Percentiles rank a stretch among this genome's conserved stretches.
These are phyloP conservation scores for Centropus unirufus DNA, from an alignment of 2,113 vertebrate genomes.

Conservation along the genomic window DNA sequence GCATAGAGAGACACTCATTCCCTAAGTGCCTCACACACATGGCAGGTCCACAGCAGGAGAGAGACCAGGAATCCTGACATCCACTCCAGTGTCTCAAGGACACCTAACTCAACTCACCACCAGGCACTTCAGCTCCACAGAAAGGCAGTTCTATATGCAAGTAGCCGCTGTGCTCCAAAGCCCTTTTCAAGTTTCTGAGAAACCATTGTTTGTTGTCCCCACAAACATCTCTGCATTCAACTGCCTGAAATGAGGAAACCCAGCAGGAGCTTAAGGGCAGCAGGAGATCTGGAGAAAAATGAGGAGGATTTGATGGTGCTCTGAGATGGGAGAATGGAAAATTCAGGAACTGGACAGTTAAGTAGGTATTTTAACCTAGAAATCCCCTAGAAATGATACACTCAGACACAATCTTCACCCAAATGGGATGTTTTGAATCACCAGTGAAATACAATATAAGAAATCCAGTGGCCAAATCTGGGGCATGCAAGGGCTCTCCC, in stretches of 20 bases:
- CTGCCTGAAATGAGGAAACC: neutral
- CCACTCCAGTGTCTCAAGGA: neutral
- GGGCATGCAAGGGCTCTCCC: neutral
- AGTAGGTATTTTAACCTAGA: neutral
- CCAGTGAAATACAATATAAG: neutral
- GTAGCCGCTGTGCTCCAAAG: neutral
- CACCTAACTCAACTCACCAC: neutral
- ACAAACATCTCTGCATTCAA: neutral
- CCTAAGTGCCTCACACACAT: neutral
- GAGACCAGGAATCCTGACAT: neutral
- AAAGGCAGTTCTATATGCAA: neutral
- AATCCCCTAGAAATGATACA: neutral
- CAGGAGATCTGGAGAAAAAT: neutral
- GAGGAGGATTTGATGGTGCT: neutral
- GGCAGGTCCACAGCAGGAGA: neutral
- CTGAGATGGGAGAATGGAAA: neutral
- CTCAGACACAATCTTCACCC: neutral
- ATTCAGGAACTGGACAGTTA: neutral
- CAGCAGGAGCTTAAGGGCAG: neutral
- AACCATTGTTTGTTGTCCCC: neutral
- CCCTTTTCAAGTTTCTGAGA: neutral
- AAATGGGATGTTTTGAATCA: neutral
- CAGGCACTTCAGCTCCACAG: neutral
- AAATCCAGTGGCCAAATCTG: neutral
- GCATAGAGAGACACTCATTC: fast-evolving